Conservation (phyloP, 2,888 invertebrate species). For the Agrotis exclamationis region DNA sequence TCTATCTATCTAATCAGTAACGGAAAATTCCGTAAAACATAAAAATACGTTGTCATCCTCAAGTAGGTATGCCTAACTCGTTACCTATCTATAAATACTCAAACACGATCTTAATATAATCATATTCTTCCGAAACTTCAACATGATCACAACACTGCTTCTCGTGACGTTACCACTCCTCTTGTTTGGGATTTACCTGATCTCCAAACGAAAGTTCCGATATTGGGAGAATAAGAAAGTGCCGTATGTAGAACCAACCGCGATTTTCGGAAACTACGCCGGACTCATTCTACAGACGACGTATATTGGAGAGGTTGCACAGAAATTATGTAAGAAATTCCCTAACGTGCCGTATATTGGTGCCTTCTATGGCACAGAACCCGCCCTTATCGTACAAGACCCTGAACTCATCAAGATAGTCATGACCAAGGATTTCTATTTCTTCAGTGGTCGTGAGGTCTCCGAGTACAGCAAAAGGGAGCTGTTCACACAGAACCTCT, state of each 20-base stretch:
- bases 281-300: slow-evolving; percentile 72
- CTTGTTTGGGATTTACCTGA: slow-evolving; percentile 56
- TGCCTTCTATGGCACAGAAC: slow-evolving; percentile 79
- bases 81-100: slow-evolving; percentile 33
- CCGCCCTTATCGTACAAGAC: slow-evolving; percentile 78
- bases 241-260: slow-evolving; percentile 67
- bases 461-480: slow-evolving; percentile 73
- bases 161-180: slow-evolving; percentile 23
- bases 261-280: slow-evolving; percentile 79
- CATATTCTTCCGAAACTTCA: slow-evolving; percentile 13
- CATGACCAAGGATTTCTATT: slow-evolving; percentile 80
- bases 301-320: slow-evolving; percentile 62
- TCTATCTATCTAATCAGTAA: not conserved
- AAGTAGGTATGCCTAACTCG: not conserved
- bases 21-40: slow-evolving; percentile 6
- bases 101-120: not conserved
- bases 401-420: slow-evolving; percentile 78
- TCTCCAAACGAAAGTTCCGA: slow-evolving; percentile 66
- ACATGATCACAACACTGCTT: slow-evolving; percentile 44
- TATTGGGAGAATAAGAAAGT: slow-evolving; percentile 79
- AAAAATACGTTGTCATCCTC: slow-evolving; percentile 21
- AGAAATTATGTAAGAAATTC: slow-evolving; percentile 74
- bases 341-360: slow-evolving; percentile 78
- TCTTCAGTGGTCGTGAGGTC: slow-evolving; percentile 78
- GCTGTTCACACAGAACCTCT: slow-evolving; percentile 71